Conservation (phyloP, 2,113 vertebrate species). For the Gallinago paraguaiae region DNA sequence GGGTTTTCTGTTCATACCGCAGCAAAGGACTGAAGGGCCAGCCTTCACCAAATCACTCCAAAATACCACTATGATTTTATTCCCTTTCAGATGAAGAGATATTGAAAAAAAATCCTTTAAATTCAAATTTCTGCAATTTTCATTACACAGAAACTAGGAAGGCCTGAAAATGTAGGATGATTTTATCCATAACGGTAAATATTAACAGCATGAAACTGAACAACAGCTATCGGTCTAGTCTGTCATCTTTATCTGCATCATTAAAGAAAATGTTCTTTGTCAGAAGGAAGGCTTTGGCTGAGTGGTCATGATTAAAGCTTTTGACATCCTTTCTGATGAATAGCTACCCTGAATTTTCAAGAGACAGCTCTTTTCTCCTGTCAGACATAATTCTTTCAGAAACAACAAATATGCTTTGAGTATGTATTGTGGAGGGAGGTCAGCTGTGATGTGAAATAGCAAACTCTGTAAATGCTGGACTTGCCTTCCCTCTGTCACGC, state of each 20-base stretch:
- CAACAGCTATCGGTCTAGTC: neutral
- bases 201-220: neutral
- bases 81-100: neutral
- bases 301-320: constrained; percentile 27
- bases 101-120: neutral
- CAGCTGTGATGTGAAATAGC: constrained; percentile 40
- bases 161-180: neutral
- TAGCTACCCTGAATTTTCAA: constrained; percentile 38
- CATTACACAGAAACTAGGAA: neutral
- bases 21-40: neutral
- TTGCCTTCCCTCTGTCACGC: constrained; percentile 17
- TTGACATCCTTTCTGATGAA: constrained; percentile 43
- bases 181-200: neutral
- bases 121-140: neutral
- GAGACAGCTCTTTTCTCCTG: constrained; percentile 17
- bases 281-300: constrained; percentile 36
- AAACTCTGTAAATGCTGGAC: neutral
- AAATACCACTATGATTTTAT: neutral
- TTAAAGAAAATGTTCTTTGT: neutral
- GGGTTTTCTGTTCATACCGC: neutral
- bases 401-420: constrained; percentile 47
- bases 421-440: constrained; percentile 18
- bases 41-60: neutral
- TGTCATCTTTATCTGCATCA: neutral
- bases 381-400: constrained; percentile 55